Percentiles rank a stretch among this genome's conserved stretches.
phyloP scores from a whole-genome alignment of 2,888 invertebrate genomes.

The Phorcus lineatus region DNA sequence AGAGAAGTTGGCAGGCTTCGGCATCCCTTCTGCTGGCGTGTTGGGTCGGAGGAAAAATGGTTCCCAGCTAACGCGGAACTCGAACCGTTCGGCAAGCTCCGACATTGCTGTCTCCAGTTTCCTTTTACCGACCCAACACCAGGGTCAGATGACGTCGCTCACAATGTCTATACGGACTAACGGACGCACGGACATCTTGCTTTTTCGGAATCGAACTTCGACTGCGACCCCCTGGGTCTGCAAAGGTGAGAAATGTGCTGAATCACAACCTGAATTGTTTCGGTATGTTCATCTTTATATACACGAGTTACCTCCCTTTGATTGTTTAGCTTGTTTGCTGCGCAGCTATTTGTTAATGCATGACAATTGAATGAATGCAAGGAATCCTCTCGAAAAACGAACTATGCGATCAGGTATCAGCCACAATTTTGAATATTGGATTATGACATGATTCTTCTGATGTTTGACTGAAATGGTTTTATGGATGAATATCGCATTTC shows the following conservation, averaged over 20 bases:
- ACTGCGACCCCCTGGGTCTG: not conserved
- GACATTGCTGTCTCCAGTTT: constrained; percentile 69
- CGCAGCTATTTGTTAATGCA: no score
- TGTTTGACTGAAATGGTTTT: no score
- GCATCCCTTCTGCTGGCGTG: constrained; percentile 65
- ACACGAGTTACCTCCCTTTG: not conserved
- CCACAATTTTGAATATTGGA: no score
- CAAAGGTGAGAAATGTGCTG: not conserved
- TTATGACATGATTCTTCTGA: no score
- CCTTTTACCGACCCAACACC: constrained; percentile 73
- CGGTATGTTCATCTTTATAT: not conserved
- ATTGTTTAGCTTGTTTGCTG: no score
- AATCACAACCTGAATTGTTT: not conserved
- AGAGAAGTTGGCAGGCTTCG: constrained; percentile 55
- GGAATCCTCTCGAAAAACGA: no score
- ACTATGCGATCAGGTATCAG: no score
- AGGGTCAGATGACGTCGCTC: constrained; percentile 72
- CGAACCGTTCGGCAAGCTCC: constrained; percentile 50
- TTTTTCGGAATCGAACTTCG: not conserved
- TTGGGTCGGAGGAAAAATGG: constrained; percentile 68
- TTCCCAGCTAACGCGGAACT: constrained; percentile 70
- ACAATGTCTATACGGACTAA: constrained; percentile 62
- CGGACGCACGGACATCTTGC: constrained; percentile 46
- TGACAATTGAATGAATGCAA: no score
- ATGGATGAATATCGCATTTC: no score